Conservation (phyloP, 2,113 vertebrate species). For the Isurus oxyrinchus region DNA sequence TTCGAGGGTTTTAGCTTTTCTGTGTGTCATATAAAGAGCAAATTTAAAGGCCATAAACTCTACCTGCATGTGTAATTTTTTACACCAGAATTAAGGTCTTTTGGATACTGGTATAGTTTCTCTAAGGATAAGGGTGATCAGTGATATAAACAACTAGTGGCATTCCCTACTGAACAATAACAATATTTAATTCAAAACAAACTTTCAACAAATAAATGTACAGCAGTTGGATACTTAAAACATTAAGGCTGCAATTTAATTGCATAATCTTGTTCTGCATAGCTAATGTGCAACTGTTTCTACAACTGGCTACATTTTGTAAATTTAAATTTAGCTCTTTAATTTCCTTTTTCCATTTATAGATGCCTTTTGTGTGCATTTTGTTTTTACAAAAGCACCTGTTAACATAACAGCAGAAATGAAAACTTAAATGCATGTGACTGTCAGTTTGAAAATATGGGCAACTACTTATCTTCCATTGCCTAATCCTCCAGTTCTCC, state of each 20-base stretch:
- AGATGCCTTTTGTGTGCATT: not conserved
- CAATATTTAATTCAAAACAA: not conserved
- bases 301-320: not conserved
- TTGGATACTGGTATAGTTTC: not conserved
- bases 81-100: not conserved
- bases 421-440: not conserved
- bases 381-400: not conserved
- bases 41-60: not conserved
- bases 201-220: not conserved
- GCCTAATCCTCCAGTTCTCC: not conserved
- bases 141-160: not conserved
- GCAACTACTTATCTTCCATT: not conserved
- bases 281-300: not conserved
- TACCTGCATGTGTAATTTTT: not conserved
- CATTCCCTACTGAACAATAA: not conserved
- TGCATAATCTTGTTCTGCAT: not conserved
- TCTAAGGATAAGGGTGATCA: not conserved
- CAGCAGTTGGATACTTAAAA: not conserved
- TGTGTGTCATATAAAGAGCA: not conserved
- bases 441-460: not conserved
- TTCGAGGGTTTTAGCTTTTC: no score
- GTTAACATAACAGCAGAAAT: not conserved
- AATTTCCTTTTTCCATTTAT: not conserved
- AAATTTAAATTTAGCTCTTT: not conserved
- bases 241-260: not conserved